These are phyloP conservation scores for Halichoeres trimaculatus DNA, from an alignment of 2,113 vertebrate genomes.

Conservation along the genomic window DNA sequence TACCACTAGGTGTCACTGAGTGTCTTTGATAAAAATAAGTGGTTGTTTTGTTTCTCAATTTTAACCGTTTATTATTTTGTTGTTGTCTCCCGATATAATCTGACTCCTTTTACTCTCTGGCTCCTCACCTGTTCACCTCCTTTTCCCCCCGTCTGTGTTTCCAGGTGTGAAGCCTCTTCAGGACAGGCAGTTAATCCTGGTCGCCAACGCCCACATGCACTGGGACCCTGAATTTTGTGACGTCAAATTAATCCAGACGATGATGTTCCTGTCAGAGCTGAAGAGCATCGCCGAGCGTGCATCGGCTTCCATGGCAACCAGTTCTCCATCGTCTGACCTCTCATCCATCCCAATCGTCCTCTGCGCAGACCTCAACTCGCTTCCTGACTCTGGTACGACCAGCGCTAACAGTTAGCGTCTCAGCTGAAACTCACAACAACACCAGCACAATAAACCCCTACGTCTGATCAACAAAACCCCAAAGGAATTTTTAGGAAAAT, in stretches of 20 bases:
- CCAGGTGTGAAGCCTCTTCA: conserved; percentile 89
- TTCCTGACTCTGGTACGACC: conserved; percentile 95
- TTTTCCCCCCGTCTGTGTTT: background rate
- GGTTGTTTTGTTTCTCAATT: too few species aligned
- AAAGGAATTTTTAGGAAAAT: too few species aligned
- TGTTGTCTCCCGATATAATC: background rate
- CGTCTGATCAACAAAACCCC: too few species aligned
- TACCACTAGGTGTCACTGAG: background rate
- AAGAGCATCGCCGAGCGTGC: conserved; percentile 97
- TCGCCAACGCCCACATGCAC: conserved; percentile 99
- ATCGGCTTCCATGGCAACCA: conserved; percentile 82
- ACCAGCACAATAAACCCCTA: too few species aligned
- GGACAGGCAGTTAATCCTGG: conserved; percentile 92
- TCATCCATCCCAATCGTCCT: conserved; percentile 96
- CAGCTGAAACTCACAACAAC: background rate
- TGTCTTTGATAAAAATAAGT: background rate
- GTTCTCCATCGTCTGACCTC: conserved; percentile 87
- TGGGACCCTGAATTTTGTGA: conserved; percentile 99
- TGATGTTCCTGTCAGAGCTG: conserved; percentile 99
- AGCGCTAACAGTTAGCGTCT: background rate
- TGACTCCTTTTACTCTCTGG: background rate
- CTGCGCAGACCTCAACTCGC: conserved; percentile 98
- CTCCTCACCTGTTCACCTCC: background rate
- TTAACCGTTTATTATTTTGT: background rate
- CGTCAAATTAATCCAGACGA: conserved; percentile 97